Conservation (phyloP, 2,797 vertebrate species). For the Myotis daubentonii region DNA sequence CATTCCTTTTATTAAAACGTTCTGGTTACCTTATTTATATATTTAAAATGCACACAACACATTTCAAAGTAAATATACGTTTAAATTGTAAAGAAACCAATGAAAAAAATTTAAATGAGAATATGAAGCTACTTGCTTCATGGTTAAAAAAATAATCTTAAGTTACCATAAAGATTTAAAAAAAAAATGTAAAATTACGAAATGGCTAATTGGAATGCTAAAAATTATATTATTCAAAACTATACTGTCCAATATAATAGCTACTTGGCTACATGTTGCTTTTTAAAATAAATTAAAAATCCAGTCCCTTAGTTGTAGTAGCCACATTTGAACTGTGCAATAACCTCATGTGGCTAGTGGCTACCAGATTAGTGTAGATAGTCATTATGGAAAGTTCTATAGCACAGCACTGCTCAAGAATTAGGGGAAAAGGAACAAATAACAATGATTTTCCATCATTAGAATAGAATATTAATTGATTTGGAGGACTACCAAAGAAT, state of each 20-base stretch:
- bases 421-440: neutral
- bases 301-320: neutral
- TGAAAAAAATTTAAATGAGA: neutral
- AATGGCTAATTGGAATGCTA: neutral
- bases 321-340: neutral
- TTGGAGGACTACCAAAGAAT: neutral
- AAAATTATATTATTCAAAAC: neutral
- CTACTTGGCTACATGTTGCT: neutral
- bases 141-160: neutral
- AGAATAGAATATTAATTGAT: conserved; percentile 21
- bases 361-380: neutral
- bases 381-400: neutral
- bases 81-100: neutral
- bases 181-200: neutral
- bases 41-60: conserved; percentile 3
- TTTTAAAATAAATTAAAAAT: neutral
- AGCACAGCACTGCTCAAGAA: neutral
- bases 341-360: neutral
- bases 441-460: conserved; percentile 6
- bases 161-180: conserved; percentile 6
- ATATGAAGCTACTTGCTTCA: neutral
- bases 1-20: conserved; percentile 21
- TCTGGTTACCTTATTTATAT: neutral
- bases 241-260: neutral
- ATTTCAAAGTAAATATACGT: conserved; percentile 1